These are phyloP conservation scores for Drosophila acutilabella DNA, from an alignment of 2,888 invertebrate genomes.

Conservation along the genomic window DNA sequence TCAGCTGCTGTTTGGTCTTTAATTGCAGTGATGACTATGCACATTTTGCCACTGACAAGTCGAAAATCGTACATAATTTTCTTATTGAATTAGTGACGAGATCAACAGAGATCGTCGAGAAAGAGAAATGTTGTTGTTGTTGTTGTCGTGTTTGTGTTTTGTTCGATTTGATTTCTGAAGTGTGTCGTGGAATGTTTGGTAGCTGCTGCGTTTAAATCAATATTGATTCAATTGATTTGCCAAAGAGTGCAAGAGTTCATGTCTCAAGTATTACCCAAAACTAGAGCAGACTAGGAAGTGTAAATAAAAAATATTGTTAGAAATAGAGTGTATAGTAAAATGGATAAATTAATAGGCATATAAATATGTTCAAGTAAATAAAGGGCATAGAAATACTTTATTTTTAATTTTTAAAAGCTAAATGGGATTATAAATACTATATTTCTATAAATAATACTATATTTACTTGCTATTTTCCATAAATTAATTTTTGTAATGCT, in stretches of 20 bases:
- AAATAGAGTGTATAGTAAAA: too few species aligned
- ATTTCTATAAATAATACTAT: too few species aligned
- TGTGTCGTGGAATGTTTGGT: slow-evolving; percentile 75
- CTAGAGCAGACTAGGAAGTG: slow-evolving; percentile 34
- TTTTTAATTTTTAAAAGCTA: too few species aligned
- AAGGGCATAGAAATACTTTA: too few species aligned
- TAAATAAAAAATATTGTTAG: not conserved
- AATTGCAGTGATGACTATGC: slow-evolving; percentile 71
- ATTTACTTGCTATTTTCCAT: too few species aligned
- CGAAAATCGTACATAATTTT: slow-evolving; percentile 77
- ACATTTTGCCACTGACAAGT: slow-evolving; percentile 38
- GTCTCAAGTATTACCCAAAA: slow-evolving; percentile 30
- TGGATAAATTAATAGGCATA: too few species aligned
- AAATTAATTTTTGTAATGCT: too few species aligned
- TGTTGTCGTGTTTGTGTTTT: slow-evolving; percentile 48
- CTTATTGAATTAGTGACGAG: slow-evolving; percentile 68
- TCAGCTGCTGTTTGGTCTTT: slow-evolving; percentile 78
- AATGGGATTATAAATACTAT: too few species aligned
- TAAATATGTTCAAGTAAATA: too few species aligned
- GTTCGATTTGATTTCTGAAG: slow-evolving; percentile 77
- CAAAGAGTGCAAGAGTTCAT: slow-evolving; percentile 50
- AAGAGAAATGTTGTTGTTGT: slow-evolving; percentile 53
- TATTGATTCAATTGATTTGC: slow-evolving; percentile 76
- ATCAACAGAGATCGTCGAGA: slow-evolving; percentile 40
- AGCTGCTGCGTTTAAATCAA: slow-evolving; percentile 66